Base-by-base conservation (phyloP, 2,888 invertebrate species). In the Scaptomyza reducta region DNA sequence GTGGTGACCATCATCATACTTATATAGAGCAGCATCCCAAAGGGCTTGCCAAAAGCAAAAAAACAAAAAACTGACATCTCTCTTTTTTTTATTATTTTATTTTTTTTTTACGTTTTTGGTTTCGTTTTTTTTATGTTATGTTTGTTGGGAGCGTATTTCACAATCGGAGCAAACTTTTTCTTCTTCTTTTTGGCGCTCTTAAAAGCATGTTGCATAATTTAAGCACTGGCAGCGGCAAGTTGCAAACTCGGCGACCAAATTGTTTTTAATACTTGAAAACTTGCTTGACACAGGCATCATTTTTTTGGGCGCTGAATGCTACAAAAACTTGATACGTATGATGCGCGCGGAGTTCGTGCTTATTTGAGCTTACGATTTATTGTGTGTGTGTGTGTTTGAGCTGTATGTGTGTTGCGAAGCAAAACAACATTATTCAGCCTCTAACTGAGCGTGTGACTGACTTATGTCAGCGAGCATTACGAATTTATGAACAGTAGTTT, bases 121-220 rank as follows among this genome's bases (percentile, higher is more conserved):
- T 10, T 0, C 50, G 16, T 51, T 25, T 44, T 60, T 66, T 56
- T 56, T 54, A 29, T 29, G 27, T 29, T 56, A 57, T 67, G 54
- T 54, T 57, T 45, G 55, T 22, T 53, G 50, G 70, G 55, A 41
- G 70, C 64, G 66, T 60, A 66, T 70, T 77, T 67, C 67, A 70
- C 67, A 76, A 77, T 76, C 70, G 59, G 58, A 51, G 56, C 31
- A 59, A 45, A 22, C 14, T 40, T 55, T 55, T 69, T 65, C 18
- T 59, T 44, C 35, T 40, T 45, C 27, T 53, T 49, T 66, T 69
- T 72, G 25, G 11, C 49, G 55, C 79, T 53, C 70, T 79, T 86
- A 81, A 83, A 78, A 83, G 87, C 87, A 78, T 86, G 81, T 80
- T 83, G 87, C 82, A 83, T 83, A 86, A 83, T 83, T 83, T 80